These are phyloP conservation scores for Gopherus flavomarginatus DNA, from an alignment of 2,113 vertebrate genomes.

Conservation along the genomic window DNA sequence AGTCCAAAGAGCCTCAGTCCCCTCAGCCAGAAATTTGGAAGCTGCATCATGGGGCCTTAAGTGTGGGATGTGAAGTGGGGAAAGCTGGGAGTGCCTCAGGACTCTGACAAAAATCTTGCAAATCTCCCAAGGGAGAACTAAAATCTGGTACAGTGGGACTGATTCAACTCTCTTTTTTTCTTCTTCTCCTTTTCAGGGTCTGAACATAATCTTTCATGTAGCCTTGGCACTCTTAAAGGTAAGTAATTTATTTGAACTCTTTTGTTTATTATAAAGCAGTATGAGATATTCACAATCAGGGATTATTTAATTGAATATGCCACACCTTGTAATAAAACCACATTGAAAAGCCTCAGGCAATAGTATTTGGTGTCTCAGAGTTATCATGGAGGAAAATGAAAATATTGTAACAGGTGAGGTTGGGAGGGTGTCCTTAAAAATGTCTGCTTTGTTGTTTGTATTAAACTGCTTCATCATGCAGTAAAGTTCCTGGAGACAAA, in stretches of 20 bases:
- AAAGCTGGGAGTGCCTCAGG: neutral
- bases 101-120: neutral
- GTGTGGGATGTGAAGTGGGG: neutral
- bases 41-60: neutral
- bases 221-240: slow-evolving; percentile 98
- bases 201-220: slow-evolving; percentile 97
- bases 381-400: neutral
- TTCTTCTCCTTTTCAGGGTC: slow-evolving; percentile 85
- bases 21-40: neutral
- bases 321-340: neutral
- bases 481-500: slow-evolving; percentile 30
- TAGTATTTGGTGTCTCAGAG: neutral
- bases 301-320: neutral
- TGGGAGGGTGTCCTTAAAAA: slow-evolving; percentile 17
- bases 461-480: slow-evolving; percentile 16
- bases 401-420: neutral
- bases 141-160: neutral
- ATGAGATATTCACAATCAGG: neutral
- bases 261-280: neutral
- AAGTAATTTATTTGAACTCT: slow-evolving; percentile 53
- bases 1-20: neutral
- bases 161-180: neutral
- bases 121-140: neutral
- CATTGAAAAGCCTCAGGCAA: neutral
- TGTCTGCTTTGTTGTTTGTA: neutral